Base-by-base conservation (phyloP, 1,140 invertebrate species). In the Danaus melanippus region DNA sequence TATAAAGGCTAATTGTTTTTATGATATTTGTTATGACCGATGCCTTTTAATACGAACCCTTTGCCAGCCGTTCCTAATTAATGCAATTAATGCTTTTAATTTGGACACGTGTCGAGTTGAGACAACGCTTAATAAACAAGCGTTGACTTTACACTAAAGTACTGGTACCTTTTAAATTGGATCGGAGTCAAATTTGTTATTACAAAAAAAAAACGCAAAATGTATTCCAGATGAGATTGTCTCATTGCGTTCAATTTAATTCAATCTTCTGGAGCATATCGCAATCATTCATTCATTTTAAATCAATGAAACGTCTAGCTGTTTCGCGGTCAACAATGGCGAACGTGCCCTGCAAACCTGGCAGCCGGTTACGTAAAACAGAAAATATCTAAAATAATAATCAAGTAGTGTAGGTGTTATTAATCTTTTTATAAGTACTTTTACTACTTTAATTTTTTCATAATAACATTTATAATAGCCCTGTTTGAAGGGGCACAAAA, bases 51-150 rank as follows among this genome's bases (percentile, higher is more conserved):
- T 76, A 77, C 53, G 61, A 81, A 84, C 80, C 80, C 80, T 84
- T 84, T 79, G 61, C 55, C 60, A 69, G 72, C 57, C 69, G 72
- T 73, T 70, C 66, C 68, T 81, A 80, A 84, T 84, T 82, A 84
- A 84, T 77, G 74, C 79, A 84, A 84, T 84, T 80, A 71, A 76
- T 32, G 62, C 77, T 72, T 62, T 74, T 80, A 77, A 82, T 82
- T 84, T 79, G 64, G 58, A 73, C 67, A 68, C 70, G 74, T 71
- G 77, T 79, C 76, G 71, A 32, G 21, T 32, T 32, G 21, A 32
- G 67, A 71, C 62, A 64, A 48, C 32, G 42, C 42, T 45, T n/a
- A 64, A 15, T 15, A 15, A 15, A 32, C 21, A 32, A 32, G 21
- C 21, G 21, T 32, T 32, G 21, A 32, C 21, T 32, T 32, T 32